Base-by-base conservation (phyloP, 2,888 invertebrate species). In the Deilephila porcellus region DNA sequence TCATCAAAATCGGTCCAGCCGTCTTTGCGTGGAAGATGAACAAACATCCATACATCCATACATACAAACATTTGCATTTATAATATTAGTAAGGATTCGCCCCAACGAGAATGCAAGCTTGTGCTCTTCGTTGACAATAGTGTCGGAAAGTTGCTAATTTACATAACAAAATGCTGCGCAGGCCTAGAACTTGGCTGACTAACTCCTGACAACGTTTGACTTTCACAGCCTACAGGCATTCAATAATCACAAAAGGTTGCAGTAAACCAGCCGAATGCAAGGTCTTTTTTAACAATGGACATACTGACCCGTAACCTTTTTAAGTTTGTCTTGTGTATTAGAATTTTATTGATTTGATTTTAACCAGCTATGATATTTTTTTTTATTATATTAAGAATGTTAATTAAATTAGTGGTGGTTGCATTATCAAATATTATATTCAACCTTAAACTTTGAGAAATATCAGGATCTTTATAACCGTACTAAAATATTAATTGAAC, bases 231-330 rank as follows among this genome's bases (percentile, higher is more conserved):
- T 76, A 78, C 80, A 78, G 81, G 79, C 79, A 75, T 74, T 75
- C 74, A 74, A 75, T 71, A 63, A 71, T 71, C 74, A 85, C 79
- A 83, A 84, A 83, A 81, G 79, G 75, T 79, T 82, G 75, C 79
- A 80, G 81, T 79, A 83, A 79, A 81, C 80, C 79, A 83, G 83
- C 86, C 80, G 82, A 83, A 83, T 74, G 83, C 85, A 86, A 86
- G 85, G 86, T 78, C 81, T 72, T 78, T 0, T 75, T 71, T 76
- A 84, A 73, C 71, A 73, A 73, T 73, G 62, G 32, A 20, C 37
- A 34, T 53, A 34, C 6, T 32, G 71, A 73, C 63, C 71, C 60
- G 19, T 73, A 59, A 71, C 63, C 73, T 73, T 73, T 71, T 37
- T 25, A 73, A 8, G 29, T 32, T 20, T 53, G 52, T 64, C 29